A percentile compares a stretch with the other conserved stretches of the same genome.
Evolutionary conservation across 2,888 invertebrate species (phyloP).

Genomic region (Sabatieria punctata): DNA sequence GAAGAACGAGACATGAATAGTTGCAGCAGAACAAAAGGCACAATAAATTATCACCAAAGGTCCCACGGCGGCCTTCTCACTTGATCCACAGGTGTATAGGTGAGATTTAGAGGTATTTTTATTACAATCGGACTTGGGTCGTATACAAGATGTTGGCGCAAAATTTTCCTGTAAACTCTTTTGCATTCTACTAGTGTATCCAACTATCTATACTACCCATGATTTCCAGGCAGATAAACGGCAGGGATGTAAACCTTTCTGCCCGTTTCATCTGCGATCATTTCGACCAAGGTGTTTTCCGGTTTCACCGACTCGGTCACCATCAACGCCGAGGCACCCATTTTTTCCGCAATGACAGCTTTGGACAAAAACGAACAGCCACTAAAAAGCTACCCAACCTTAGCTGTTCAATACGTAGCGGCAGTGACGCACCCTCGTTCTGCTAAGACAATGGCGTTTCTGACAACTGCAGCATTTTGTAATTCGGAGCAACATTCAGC

Average conservation of each 20-base stretch:
- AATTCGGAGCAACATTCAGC: constrained; percentile 52
- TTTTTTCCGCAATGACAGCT: constrained; percentile 53
- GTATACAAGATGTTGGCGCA: constrained; percentile 49
- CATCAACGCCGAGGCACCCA: constrained; percentile 60
- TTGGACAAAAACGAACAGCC: constrained; percentile 69
- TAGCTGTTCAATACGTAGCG: neutral
- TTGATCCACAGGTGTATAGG: constrained; percentile 51
- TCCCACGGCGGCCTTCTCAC: constrained; percentile 69
- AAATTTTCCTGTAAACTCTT: constrained; percentile 43
- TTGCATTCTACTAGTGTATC: neutral
- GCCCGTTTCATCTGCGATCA: constrained; percentile 56
- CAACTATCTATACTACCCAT: constrained; percentile 42
- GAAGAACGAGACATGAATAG: too few relatives aligned
- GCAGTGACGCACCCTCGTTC: constrained; percentile 46
- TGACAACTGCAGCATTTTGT: constrained; percentile 48
- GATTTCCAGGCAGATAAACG: constrained; percentile 62
- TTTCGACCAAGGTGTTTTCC: constrained; percentile 59
- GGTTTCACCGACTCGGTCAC: constrained; percentile 50
- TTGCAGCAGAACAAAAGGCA: too few relatives aligned
- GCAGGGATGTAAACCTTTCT: constrained; percentile 57
- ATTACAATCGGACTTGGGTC: constrained; percentile 51
- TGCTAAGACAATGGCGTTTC: constrained; percentile 56
- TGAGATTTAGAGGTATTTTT: constrained; percentile 66
- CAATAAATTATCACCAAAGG: constrained; percentile 43
- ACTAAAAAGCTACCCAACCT: constrained; percentile 16